A percentile compares a stretch with the other conserved stretches of the same genome.
Evolutionary conservation across 1,140 invertebrate genomes (phyloP).

Genomic region (Tetraneura akinire): DNA sequence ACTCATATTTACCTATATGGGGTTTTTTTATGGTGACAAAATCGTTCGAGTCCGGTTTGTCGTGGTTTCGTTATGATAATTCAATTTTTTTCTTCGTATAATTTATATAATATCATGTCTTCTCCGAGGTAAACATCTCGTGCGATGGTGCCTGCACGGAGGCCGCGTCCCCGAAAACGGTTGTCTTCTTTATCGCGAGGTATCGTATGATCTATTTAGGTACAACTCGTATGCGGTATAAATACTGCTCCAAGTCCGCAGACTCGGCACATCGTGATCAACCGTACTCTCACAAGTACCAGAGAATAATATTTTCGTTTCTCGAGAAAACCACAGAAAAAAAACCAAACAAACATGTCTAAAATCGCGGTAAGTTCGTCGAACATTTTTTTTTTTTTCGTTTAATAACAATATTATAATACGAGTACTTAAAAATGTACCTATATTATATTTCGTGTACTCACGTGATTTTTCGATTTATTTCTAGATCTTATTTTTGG

Average conservation of each 20-base stretch:
- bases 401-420: not conserved
- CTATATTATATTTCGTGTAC: not conserved
- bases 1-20: too few species aligned
- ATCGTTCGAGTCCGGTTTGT: too few species aligned
- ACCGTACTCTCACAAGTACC: not conserved
- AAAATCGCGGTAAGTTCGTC: not conserved
- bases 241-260: not conserved
- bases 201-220: too few species aligned
- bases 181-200: too few species aligned
- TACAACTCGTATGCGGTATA: not conserved
- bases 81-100: too few species aligned
- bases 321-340: not conserved
- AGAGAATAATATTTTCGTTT: not conserved
- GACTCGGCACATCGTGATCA: not conserved
- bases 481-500: constrained; percentile 19
- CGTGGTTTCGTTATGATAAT: too few species aligned
- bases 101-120: too few species aligned
- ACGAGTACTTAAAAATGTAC: not conserved
- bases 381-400: too few species aligned
- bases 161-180: too few species aligned
- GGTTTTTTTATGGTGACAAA: too few species aligned
- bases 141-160: too few species aligned
- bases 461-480: not conserved
- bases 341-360: not conserved
- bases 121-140: too few species aligned